Conservation (phyloP, 2,888 invertebrate genomes). For the Erynnis tages region DNA sequence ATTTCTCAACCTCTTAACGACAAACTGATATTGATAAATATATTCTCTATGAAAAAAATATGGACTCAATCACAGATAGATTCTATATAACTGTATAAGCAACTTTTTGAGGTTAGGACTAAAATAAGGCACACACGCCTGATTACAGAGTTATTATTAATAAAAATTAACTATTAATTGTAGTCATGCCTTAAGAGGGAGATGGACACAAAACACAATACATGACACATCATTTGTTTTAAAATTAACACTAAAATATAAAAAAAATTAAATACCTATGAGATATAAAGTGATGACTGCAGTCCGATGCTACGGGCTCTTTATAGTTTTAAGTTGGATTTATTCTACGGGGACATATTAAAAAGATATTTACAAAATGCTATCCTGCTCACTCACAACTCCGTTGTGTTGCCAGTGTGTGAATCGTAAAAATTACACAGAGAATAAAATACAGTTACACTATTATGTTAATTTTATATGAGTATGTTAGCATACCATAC, state of each 20-base stretch:
- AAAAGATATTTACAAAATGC: constrained; percentile 77
- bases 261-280: constrained; percentile 80
- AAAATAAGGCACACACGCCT: background rate
- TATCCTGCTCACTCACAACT: constrained; percentile 65
- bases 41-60: constrained; percentile 35
- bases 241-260: constrained; percentile 67
- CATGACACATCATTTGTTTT: constrained; percentile 70
- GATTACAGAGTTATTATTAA: constrained; percentile 26
- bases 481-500: constrained; percentile 34
- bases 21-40: constrained; percentile 49
- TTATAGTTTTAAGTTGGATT: constrained; percentile 65
- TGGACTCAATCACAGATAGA: constrained; percentile 57
- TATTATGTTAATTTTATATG: constrained; percentile 28
- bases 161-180: constrained; percentile 33
- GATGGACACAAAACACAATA: constrained; percentile 54
- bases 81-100: constrained; percentile 14
- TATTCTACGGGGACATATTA: constrained; percentile 72
- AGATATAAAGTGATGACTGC: constrained; percentile 77
- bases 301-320: constrained; percentile 56
- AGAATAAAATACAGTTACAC: constrained; percentile 26
- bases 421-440: constrained; percentile 27
- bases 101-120: constrained; percentile 9
- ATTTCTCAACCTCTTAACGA: constrained; percentile 53
- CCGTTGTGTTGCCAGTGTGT: constrained; percentile 53
- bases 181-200: constrained; percentile 50